Percentiles rank a stretch among this genome's conserved stretches.
Evolutionary conservation across 2,113 vertebrate species (phyloP).

Genomic region (Stomatorhinus ivindoensis): DNA sequence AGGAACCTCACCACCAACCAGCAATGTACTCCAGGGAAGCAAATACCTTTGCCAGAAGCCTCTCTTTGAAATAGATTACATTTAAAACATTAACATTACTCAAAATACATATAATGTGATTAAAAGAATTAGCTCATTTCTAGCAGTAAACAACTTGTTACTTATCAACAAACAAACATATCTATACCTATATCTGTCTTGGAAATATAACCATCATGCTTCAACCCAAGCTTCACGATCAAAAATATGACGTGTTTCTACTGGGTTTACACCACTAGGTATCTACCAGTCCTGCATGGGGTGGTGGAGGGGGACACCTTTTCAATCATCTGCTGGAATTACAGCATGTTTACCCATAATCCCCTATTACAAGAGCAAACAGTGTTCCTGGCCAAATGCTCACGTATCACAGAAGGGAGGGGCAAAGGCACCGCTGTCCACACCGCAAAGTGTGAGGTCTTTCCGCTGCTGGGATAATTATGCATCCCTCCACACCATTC

Average conservation of each 20-base stretch:
- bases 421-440: not conserved
- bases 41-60: not conserved
- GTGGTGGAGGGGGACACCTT: not conserved
- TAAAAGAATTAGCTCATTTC: not conserved
- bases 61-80: not conserved
- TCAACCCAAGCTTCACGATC: not conserved
- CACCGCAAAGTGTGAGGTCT: not conserved
- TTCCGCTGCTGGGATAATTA: not conserved
- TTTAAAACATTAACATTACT: not conserved
- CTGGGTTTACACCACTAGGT: not conserved
- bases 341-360: not conserved
- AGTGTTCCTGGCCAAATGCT: not conserved
- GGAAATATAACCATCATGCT: not conserved
- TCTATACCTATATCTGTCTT: not conserved
- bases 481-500: not conserved
- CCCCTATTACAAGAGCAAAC: not conserved
- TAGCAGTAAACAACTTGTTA: not conserved
- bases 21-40: not conserved
- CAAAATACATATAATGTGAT: not conserved
- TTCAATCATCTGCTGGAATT: slow-evolving; percentile 1
- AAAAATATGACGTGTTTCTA: not conserved
- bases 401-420: not conserved
- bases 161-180: not conserved
- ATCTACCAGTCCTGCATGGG: not conserved
- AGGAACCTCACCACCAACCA: not conserved